Percentiles rank a stretch among this genome's conserved stretches.
These are phyloP conservation scores for Bombus impatiens DNA, from an alignment of 1,140 invertebrate genomes.

Conservation along the genomic window DNA sequence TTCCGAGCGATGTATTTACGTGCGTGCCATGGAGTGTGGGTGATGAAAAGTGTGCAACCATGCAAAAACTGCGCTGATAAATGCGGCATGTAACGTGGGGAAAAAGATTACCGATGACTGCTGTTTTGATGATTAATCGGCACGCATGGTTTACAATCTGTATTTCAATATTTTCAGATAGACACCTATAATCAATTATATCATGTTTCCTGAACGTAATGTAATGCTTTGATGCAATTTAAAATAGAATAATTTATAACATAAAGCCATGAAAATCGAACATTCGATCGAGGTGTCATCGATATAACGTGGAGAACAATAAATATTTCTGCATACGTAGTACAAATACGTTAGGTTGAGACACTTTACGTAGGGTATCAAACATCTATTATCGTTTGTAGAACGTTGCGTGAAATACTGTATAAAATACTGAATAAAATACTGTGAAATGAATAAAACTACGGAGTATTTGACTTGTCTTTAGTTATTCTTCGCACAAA, in stretches of 20 bases:
- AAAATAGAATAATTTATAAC: neutral
- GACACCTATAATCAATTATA: slow-evolving; percentile 8
- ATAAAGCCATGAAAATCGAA: no score
- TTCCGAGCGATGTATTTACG: slow-evolving; percentile 39
- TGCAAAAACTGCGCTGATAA: slow-evolving; percentile 63
- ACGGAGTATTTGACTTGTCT: no score
- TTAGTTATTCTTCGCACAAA: no score
- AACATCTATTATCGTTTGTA: no score
- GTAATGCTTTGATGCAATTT: neutral
- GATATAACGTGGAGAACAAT: no score
- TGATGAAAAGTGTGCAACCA: slow-evolving; percentile 61
- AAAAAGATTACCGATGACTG: slow-evolving; percentile 59
- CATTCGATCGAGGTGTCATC: no score
- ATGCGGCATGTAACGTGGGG: slow-evolving; percentile 54
- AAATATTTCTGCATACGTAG: no score
- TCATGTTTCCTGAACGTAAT: neutral
- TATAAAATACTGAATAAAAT: no score
- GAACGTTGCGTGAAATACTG: no score
- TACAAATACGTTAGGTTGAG: no score
- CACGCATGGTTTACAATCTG: slow-evolving; percentile 41
- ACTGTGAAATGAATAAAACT: no score
- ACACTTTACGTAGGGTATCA: no score
- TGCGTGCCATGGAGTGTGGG: neutral
- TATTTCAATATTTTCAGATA: slow-evolving; percentile 57
- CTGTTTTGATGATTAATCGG: slow-evolving; percentile 62